These are phyloP conservation scores for Meloidogyne exigua DNA, from an alignment of 1,140 invertebrate genomes.

Conservation along the genomic window DNA sequence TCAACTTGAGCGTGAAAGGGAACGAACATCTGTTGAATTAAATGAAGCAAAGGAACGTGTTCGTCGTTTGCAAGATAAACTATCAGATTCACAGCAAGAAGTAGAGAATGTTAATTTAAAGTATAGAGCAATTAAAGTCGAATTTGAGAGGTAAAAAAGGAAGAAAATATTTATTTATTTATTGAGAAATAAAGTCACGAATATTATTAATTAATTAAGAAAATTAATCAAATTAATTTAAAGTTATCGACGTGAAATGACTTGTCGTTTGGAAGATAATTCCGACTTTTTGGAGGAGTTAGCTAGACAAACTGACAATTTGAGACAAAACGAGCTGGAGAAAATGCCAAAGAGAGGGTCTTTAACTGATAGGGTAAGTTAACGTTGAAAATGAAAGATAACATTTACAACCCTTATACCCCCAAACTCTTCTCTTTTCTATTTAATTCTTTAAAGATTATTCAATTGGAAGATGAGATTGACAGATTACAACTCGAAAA, in stretches of 20 bases:
- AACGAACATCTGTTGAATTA: slow-evolving; percentile 29
- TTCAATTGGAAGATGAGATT: slow-evolving; percentile 41
- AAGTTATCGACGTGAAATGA: slow-evolving; percentile 42
- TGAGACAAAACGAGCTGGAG: slow-evolving; percentile 31
- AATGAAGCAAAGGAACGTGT: slow-evolving; percentile 27
- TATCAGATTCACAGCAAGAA: slow-evolving; percentile 37
- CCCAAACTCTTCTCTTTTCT: neutral
- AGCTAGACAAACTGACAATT: slow-evolving; percentile 43
- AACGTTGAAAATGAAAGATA: neutral
- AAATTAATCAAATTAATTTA: slow-evolving; percentile 8
- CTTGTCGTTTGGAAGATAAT: slow-evolving; percentile 39
- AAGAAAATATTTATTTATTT: no score
- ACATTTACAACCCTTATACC: no score
- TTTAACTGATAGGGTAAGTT: slow-evolving; percentile 39
- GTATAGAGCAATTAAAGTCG: slow-evolving; percentile 21
- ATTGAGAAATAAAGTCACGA: neutral
- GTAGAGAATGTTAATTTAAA: slow-evolving; percentile 33
- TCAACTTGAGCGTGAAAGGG: slow-evolving; percentile 26
- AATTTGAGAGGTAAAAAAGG: slow-evolving; percentile 44
- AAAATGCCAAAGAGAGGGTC: slow-evolving; percentile 45
- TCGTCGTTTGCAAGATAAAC: slow-evolving; percentile 32
- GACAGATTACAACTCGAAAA: slow-evolving; percentile 40
- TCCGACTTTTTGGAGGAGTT: slow-evolving; percentile 45
- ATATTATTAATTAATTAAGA: neutral
- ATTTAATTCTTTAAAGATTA: slow-evolving; percentile 27